phyloP scores from a whole-genome alignment of 2,113 vertebrate species.

The Pseudopipra pipra region DNA sequence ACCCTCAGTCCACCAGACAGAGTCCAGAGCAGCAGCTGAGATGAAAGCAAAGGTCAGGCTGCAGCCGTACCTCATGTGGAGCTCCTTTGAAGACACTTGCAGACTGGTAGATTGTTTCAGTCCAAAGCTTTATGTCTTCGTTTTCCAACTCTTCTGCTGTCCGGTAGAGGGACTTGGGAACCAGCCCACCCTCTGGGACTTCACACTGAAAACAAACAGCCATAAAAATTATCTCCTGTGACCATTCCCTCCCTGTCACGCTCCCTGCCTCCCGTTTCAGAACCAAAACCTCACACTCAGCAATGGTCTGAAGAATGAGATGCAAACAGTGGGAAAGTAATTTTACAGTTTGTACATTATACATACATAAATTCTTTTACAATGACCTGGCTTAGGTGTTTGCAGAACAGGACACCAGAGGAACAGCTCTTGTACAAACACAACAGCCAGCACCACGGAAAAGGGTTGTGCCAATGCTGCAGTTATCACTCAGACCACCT shows the following conservation, averaged over 20 bases:
- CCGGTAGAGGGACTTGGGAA: slow-evolving; percentile 92
- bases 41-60: not conserved
- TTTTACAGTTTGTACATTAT: not conserved
- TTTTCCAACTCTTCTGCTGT: slow-evolving; percentile 91
- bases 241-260: not conserved
- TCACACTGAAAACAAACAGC: slow-evolving; percentile 80
- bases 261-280: not conserved
- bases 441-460: not conserved
- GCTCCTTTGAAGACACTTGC: slow-evolving; percentile 93
- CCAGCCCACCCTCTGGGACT: slow-evolving; percentile 90
- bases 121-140: slow-evolving; percentile 89
- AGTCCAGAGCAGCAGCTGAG: not conserved
- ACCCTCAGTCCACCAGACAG: not conserved
- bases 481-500: not conserved
- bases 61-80: slow-evolving; percentile 85
- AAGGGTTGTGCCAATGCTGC: not conserved
- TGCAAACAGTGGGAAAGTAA: not conserved
- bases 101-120: slow-evolving; percentile 95
- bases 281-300: not conserved
- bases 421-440: not conserved
- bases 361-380: not conserved
- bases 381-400: not conserved
- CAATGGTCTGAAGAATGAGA: not conserved
- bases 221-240: not conserved
- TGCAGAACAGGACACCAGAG: not conserved